Evolutionary conservation across 2,888 invertebrate genomes (phyloP), one percentile per base, ranked within the genome.

Genomic region (Drosophila flavopinicola): DNA sequence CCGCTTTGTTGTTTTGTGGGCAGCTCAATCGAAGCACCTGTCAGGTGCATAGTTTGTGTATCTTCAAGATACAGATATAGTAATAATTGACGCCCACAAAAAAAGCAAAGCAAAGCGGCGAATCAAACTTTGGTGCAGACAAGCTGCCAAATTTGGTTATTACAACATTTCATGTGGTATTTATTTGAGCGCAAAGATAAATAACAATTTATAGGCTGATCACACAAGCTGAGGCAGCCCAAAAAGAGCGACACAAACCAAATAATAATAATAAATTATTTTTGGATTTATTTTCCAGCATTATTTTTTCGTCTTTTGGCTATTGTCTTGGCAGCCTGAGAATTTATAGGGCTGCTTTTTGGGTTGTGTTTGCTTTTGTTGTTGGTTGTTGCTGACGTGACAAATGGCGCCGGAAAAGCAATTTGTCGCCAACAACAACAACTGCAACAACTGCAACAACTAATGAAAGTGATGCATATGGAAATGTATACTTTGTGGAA

Each of bases 201-300:
- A 75, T 42, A 66, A 42, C 48, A 65, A 79, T 83, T 79, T 75
- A 75, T 79, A 72, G 76, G 57, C 72, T 49, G 79, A 67, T 67
- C 77, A 58, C 70, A 72, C 45, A 69, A 42, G 32, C 56, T 42
- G 11, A 47, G 44, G 35, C 63, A 52, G 27, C 61, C 61, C 74
- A 74, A 54, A 78, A 29, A 10, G 1, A 23, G 32, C 35, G 29
- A 42, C 48, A 60, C 51, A 35, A 60, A 38, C 38, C 38, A 64
- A 75, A 69, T 66, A 76, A 76, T 66, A 68, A 64, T 60, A 24
- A 82, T 85, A 83, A 85, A 78, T 72, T 85, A 71, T 57, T 39
- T 35, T 65, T 41, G 32, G 32, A 56, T 45, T 60, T 23, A 23
- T 38, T 20, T 49, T 27, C 49, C 13, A 11, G 3, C 15, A 17